These are phyloP conservation scores for Copidosoma aretas DNA, from an alignment of 2,888 invertebrate genomes.

Conservation along the genomic window DNA sequence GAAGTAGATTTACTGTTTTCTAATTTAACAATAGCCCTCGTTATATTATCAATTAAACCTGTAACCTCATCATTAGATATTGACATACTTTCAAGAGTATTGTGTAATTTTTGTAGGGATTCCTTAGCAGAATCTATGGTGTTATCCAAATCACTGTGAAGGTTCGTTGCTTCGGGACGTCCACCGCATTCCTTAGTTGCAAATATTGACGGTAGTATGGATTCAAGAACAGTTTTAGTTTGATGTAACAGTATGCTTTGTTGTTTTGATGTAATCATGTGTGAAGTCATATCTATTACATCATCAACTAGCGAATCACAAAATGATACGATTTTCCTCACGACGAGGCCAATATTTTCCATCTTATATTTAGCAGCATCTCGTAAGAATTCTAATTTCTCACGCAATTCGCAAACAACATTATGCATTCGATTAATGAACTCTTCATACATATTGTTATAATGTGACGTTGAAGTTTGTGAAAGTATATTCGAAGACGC, in stretches of 20 bases:
- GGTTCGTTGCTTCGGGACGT: constrained; percentile 84
- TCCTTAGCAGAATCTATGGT: constrained; percentile 78
- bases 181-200: constrained; percentile 90
- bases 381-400: constrained; percentile 84
- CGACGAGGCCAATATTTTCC: constrained; percentile 90
- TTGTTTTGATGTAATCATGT: constrained; percentile 84
- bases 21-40: constrained; percentile 81
- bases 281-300: constrained; percentile 86
- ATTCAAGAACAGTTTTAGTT: constrained; percentile 92
- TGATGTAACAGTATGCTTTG: constrained; percentile 89
- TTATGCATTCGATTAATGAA: constrained; percentile 82
- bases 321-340: constrained; percentile 78
- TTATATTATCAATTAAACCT: constrained; percentile 87
- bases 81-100: constrained; percentile 80
- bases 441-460: constrained; percentile 76
- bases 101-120: constrained; percentile 81
- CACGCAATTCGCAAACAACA: constrained; percentile 80
- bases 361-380: constrained; percentile 88
- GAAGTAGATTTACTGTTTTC: constrained; percentile 78
- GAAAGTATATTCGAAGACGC: constrained; percentile 88
- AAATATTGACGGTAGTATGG: constrained; percentile 84
- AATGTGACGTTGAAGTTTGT: constrained; percentile 74
- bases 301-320: constrained; percentile 86
- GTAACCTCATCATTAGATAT: constrained; percentile 90
- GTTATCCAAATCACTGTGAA: constrained; percentile 86